A percentile compares a stretch with the other conserved stretches of the same genome.
phyloP scores from a whole-genome alignment of 2,113 vertebrate genomes.

The Trogon melanurus region DNA sequence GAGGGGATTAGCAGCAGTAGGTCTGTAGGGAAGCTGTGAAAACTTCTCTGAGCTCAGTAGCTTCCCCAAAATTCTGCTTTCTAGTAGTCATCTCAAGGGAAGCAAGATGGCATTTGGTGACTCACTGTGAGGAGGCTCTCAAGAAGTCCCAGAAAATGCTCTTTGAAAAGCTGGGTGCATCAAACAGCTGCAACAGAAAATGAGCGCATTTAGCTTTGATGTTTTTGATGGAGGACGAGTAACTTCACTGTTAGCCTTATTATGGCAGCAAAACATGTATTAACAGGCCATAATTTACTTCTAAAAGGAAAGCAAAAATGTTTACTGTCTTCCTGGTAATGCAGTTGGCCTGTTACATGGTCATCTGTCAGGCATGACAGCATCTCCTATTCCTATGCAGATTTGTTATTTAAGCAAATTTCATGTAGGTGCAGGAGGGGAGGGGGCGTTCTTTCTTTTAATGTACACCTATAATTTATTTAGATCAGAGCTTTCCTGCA shows the following conservation, averaged over 20 bases:
- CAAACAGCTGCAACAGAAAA: background rate
- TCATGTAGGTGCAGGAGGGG: background rate
- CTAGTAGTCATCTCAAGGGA: background rate
- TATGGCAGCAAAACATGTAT: slow-evolving; percentile 11
- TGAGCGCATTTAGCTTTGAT: background rate
- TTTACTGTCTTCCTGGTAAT: slow-evolving; percentile 44
- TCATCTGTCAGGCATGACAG: slow-evolving; percentile 32
- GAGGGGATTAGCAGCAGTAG: background rate
- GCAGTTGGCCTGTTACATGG: background rate
- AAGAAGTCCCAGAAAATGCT: slow-evolving; percentile 3
- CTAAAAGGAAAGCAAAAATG: slow-evolving; percentile 2
- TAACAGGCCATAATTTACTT: slow-evolving; percentile 20
- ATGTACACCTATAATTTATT: slow-evolving; percentile 45
- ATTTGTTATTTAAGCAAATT: slow-evolving; percentile 52
- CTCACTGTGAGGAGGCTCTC: background rate
- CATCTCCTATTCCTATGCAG: slow-evolving; percentile 21
- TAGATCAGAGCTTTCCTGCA: background rate
- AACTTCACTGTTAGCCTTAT: slow-evolving; percentile 33
- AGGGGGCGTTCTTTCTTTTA: slow-evolving; percentile 7
- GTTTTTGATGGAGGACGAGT: background rate
- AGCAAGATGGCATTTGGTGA: background rate
- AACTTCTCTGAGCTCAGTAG: background rate
- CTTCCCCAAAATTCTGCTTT: background rate
- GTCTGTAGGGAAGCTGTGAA: background rate
- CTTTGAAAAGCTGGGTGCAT: background rate